phyloP scores from a whole-genome alignment of 2,888 invertebrate species.

The Phoenoteleia sp. region DNA sequence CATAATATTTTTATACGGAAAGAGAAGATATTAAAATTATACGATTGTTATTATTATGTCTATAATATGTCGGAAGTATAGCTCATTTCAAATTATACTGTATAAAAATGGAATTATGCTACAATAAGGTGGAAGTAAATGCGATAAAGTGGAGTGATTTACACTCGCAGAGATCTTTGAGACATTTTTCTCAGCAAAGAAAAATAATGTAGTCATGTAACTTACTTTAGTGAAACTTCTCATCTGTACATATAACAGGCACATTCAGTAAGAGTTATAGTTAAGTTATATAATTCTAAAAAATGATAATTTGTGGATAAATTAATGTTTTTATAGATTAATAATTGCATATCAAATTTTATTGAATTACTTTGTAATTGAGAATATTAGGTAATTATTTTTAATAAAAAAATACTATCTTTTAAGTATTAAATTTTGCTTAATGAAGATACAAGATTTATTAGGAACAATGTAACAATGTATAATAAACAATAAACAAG shows the following conservation, averaged over 20 bases:
- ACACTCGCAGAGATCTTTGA: slow-evolving; percentile 23
- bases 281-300: slow-evolving; percentile 5
- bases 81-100: slow-evolving; percentile 22
- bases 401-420: too few relatives aligned
- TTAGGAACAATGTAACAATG: too few relatives aligned
- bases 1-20: neutral
- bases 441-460: too few relatives aligned
- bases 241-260: neutral
- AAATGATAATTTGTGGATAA: slow-evolving; percentile 19
- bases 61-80: slow-evolving; percentile 23
- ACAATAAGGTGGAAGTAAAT: slow-evolving; percentile 29
- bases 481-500: too few relatives aligned
- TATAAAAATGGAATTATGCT: slow-evolving; percentile 29
- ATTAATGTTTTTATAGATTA: slow-evolving; percentile 8
- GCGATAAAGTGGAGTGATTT: slow-evolving; percentile 35
- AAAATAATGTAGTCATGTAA: slow-evolving; percentile 51
- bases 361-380: neutral
- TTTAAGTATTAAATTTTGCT: too few relatives aligned
- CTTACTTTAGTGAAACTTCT: slow-evolving; percentile 38
- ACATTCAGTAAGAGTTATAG: slow-evolving; percentile 1
- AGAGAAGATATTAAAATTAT: neutral
- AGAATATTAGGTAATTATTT: neutral
- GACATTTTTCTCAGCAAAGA: slow-evolving; percentile 28
- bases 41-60: slow-evolving; percentile 2
- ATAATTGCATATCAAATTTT: neutral